phyloP scores from a whole-genome alignment of 92 coral and sea anemone species.

The Siderastrea siderea region DNA sequence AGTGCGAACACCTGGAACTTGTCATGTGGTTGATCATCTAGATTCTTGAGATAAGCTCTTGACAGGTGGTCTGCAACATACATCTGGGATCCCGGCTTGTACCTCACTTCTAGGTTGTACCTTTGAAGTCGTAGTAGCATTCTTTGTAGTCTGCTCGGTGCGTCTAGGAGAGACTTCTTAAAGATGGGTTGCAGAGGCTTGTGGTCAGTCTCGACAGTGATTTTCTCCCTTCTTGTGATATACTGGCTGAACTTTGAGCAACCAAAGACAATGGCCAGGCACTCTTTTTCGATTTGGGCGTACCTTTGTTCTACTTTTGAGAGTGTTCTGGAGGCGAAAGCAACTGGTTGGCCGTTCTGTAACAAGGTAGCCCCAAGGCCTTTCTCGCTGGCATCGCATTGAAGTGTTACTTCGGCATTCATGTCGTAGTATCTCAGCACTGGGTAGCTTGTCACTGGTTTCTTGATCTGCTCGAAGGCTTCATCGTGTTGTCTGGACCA shows the following conservation, averaged over 20 bases:
- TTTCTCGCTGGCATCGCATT: conserved; percentile 33
- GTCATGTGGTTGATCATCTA: conserved; percentile 7
- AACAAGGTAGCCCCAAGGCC: conserved; percentile 9
- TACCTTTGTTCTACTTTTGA: conserved; percentile 7
- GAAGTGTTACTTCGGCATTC: conserved; percentile 10
- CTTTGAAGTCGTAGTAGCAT: conserved; percentile 50
- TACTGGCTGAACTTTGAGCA: conserved; percentile 23
- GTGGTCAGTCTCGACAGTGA: not conserved
- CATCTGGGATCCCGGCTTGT: conserved; percentile 27
- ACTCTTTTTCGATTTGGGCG: not conserved
- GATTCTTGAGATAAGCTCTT: conserved; percentile 21
- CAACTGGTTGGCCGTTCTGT: conserved; percentile 17
- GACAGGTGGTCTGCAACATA: not conserved
- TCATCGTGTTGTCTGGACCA: conserved; percentile 23
- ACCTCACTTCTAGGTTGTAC: conserved; percentile 27
- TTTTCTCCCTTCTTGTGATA: conserved; percentile 7
- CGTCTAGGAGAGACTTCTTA: conserved; percentile 26
- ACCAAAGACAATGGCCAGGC: conserved; percentile 3
- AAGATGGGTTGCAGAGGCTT: not conserved
- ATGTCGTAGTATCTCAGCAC: conserved; percentile 40
- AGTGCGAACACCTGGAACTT: conserved; percentile 26
- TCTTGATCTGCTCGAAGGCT: conserved; percentile 20
- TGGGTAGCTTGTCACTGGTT: conserved; percentile 31
- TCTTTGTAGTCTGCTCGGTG: conserved; percentile 50
- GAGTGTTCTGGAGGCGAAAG: conserved; percentile 3